phyloP scores from a whole-genome alignment of 2,888 invertebrate genomes.

The Synanthedon formicaeformis region DNA sequence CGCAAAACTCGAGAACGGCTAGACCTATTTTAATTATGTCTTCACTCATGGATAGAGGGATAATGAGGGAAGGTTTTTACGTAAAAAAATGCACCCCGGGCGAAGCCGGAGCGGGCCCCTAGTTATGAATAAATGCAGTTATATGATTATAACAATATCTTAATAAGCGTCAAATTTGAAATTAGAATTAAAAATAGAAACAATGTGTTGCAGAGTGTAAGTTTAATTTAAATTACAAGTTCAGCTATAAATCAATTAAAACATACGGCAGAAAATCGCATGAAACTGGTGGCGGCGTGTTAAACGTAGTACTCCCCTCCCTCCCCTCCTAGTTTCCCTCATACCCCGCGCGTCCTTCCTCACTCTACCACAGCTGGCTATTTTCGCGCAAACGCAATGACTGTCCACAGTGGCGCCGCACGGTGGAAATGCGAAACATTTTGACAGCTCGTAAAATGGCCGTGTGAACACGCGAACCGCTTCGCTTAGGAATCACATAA shows the following conservation, averaged over 20 bases:
- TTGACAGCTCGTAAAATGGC: constrained; percentile 66
- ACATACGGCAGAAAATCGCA: constrained; percentile 30
- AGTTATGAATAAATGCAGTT: too few species aligned
- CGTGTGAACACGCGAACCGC: constrained; percentile 61
- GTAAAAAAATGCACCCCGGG: too few species aligned
- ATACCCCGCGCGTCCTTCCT: constrained; percentile 3
- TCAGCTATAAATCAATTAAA: constrained; percentile 56
- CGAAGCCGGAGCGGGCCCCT: too few species aligned
- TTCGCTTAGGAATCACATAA: constrained; percentile 47
- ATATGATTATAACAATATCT: too few species aligned
- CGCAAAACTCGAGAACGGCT: too few species aligned
- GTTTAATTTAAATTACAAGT: constrained; percentile 60
- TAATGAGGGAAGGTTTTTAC: too few species aligned
- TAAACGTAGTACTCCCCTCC: background rate
- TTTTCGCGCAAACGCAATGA: constrained; percentile 61
- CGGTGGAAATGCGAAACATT: constrained; percentile 38
- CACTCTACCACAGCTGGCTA: constrained; percentile 17
- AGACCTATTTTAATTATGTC: too few species aligned
- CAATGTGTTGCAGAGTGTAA: constrained; percentile 37
- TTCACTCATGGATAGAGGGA: too few species aligned
- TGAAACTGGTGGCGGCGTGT: constrained; percentile 19
- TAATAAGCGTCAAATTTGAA: too few species aligned
- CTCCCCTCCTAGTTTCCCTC: background rate
- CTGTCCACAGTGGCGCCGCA: constrained; percentile 42
- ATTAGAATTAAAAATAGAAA: constrained; percentile 5